Base-by-base conservation (phyloP, 2,113 vertebrate species). In the Dasypus novemcinctus region DNA sequence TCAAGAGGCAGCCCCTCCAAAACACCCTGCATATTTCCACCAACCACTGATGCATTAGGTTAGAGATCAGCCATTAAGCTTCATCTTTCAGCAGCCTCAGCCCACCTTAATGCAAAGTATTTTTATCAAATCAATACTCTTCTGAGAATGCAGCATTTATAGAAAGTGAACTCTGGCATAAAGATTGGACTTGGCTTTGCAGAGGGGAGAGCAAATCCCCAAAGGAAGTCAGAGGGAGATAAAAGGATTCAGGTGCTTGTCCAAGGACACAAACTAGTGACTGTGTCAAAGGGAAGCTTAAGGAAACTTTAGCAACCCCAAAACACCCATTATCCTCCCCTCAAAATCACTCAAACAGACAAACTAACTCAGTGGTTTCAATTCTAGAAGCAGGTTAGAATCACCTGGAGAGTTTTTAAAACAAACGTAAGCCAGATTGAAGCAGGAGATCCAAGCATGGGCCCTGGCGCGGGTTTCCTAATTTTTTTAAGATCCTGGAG, bases 171-270 rank as follows among this genome's bases (percentile, higher is more conserved):
- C 43, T 87, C 76, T 72, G 69, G 43, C 11, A 17, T 14, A 43
- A 96, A 85, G 29, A 78, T 2, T 27, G n/a, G 21, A 72, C 76
- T 74, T 80, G 82, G n/a, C 38, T 76, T 92, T 91, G 18, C 54
- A 85, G 76, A 85, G n/a, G 17, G 68, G 1, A 57, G 1, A 69
- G 54, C 13, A 63, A 64, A 61, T 17, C 20, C 71, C 1, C 49
- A 69, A 31, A 8, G 20, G 41, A 84, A 20, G 9, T n/a, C n/a
- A 31, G 9, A 57, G 69, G 66, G 6, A 84, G 8, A 29, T 21
- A 13, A 79, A 63, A 36, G 29, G 72, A 10, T 21, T 46, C 17
- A 38, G 25, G 33, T 8, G 23, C n/a, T 87, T 79, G 69, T 57
- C 66, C 20, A 71, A 46, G 46, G 74, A 90, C 64, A 81, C 1